Evolutionary conservation across 2,113 vertebrate genomes (phyloP).

Genomic region (Triplophysa siluroides): DNA sequence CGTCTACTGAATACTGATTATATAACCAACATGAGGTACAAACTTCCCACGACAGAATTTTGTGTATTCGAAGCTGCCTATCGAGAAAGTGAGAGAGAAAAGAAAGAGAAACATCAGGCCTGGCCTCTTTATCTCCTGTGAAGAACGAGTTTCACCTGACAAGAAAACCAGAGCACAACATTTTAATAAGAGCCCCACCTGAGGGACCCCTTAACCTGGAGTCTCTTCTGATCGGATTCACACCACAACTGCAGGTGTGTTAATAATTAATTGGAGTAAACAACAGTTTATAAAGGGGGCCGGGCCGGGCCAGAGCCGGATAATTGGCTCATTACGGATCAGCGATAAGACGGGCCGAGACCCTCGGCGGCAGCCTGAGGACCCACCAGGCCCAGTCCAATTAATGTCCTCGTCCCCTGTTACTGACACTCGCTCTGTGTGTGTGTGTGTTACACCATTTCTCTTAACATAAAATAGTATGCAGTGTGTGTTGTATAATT

Average conservation of each 20-base stretch:
- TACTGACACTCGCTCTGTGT: conserved; percentile 5
- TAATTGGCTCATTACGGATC: conserved; percentile 61
- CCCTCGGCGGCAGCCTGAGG: conserved; percentile 44
- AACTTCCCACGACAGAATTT: background rate
- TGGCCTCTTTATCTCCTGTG: conserved; percentile 38
- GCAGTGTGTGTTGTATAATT: too few species aligned
- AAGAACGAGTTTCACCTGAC: conserved; percentile 45
- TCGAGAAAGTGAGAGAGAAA: background rate
- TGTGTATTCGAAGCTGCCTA: background rate
- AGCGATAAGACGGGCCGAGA: conserved; percentile 41
- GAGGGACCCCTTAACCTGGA: conserved; percentile 47
- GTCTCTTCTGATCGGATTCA: conserved; percentile 54
- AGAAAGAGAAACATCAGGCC: conserved; percentile 16
- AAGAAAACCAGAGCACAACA: conserved; percentile 43
- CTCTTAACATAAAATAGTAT: too few species aligned
- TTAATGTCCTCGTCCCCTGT: conserved; percentile 51
- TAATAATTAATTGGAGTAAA: conserved; percentile 62
- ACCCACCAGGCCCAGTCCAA: conserved; percentile 49
- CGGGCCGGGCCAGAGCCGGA: conserved; percentile 43
- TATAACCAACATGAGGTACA: too few species aligned
- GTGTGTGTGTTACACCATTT: background rate
- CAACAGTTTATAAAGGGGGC: conserved; percentile 56
- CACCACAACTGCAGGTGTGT: conserved; percentile 51
- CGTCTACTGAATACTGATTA: too few species aligned
- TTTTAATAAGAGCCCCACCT: conserved; percentile 55